Evolutionary conservation across 1,140 invertebrate species (phyloP).

Genomic region (Ceratosolen fusciceps): DNA sequence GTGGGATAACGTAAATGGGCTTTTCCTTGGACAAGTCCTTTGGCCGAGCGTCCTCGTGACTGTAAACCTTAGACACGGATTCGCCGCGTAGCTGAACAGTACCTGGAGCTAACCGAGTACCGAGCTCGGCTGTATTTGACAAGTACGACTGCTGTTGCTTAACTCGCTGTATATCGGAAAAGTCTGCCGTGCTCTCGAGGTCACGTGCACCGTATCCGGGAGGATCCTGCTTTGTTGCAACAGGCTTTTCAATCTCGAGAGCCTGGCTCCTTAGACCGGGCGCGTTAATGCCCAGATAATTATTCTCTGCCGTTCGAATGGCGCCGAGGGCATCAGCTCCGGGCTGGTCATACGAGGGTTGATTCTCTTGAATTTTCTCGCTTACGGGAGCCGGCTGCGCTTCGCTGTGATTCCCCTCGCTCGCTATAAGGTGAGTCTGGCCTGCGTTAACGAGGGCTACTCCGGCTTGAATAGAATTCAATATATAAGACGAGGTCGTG

Average conservation of each 20-base stretch:
- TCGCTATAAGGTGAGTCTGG: conserved; percentile 53
- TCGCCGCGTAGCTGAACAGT: conserved; percentile 14
- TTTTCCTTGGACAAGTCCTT: not conserved
- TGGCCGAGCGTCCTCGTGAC: not conserved
- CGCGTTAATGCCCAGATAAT: conserved; percentile 48
- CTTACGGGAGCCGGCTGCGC: conserved; percentile 50
- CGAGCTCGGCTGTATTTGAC: not conserved
- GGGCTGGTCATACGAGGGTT: conserved; percentile 32
- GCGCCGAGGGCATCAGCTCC: not conserved
- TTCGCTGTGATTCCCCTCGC: conserved; percentile 5
- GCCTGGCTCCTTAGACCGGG: conserved; percentile 44
- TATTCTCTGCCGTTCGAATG: conserved; percentile 34
- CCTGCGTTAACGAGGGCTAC: conserved; percentile 64
- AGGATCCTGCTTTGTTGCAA: conserved; percentile 63
- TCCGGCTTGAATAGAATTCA: conserved; percentile 70
- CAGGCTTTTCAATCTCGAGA: conserved; percentile 66
- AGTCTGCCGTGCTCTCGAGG: conserved; percentile 44
- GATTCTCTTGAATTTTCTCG: conserved; percentile 54
- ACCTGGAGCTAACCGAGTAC: not conserved
- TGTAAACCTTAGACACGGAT: conserved; percentile 16
- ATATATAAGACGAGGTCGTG: conserved; percentile 58
- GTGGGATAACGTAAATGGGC: conserved; percentile 40
- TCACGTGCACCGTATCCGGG: conserved; percentile 66
- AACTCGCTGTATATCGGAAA: conserved; percentile 44
- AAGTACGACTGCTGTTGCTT: conserved; percentile 36